phyloP scores from a whole-genome alignment of 2,113 vertebrate genomes.

The Ictalurus furcatus region DNA sequence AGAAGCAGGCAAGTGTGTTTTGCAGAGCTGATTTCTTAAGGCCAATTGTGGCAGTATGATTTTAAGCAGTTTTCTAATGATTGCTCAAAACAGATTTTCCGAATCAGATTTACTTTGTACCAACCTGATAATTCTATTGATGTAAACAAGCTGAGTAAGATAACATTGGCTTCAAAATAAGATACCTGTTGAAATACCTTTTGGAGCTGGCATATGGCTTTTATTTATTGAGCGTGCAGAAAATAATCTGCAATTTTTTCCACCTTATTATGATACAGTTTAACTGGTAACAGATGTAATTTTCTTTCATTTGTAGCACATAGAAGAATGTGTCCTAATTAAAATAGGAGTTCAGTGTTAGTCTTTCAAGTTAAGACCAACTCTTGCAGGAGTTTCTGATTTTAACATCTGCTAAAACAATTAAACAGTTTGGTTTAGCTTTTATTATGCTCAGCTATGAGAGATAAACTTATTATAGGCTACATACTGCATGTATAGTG shows the following conservation, averaged over 20 bases:
- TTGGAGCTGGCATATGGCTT: neutral
- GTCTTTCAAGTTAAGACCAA: conserved; percentile 56
- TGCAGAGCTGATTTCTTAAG: neutral
- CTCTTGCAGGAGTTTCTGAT: conserved; percentile 51
- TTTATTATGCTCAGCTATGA: neutral
- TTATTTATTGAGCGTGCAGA: neutral
- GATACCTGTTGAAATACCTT: neutral
- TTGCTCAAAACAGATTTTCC: neutral
- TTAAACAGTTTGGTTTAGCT: neutral
- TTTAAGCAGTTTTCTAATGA: neutral
- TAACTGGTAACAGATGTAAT: neutral
- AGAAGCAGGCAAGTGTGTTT: neutral
- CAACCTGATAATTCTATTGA: neutral
- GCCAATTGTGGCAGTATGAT: neutral
- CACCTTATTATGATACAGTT: neutral
- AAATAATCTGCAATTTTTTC: neutral
- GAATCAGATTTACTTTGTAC: neutral
- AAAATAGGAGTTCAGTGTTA: conserved; percentile 49
- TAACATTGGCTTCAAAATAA: neutral
- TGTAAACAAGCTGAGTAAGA: neutral
- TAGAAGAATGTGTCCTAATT: conserved; percentile 52
- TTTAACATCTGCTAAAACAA: neutral
- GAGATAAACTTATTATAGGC: neutral
- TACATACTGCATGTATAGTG: neutral
- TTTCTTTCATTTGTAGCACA: neutral